Evolutionary conservation across 2,113 vertebrate genomes (phyloP).

Genomic region (Lasiurus cinereus): DNA sequence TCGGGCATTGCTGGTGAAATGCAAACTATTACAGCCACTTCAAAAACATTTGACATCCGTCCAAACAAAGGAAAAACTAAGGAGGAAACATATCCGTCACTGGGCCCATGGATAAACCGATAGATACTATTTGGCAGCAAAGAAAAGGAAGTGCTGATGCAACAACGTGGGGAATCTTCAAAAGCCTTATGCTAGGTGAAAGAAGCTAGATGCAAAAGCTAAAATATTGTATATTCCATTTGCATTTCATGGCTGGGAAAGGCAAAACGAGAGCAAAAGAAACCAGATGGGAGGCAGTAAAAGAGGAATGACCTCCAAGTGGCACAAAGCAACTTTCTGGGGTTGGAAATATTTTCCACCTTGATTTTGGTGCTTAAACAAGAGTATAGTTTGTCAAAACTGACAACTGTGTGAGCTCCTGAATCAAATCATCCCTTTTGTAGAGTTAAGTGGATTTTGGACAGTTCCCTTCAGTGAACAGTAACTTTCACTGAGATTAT

Average conservation of each 20-base stretch:
- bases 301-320: background rate
- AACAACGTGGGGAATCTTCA: background rate
- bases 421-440: background rate
- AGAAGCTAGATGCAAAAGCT: conserved; percentile 16
- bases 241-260: conserved; percentile 17
- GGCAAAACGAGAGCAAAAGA: background rate
- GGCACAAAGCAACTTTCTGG: background rate
- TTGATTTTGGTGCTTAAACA: conserved; percentile 38
- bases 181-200: background rate
- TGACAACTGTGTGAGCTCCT: background rate
- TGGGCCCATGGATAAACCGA: background rate
- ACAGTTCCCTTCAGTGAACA: background rate
- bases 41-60: background rate
- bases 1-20: background rate
- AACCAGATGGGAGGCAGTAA: background rate
- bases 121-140: background rate
- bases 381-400: background rate
- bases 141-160: background rate
- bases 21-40: background rate
- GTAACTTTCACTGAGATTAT: conserved; percentile 44
- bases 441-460: background rate
- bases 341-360: background rate
- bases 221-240: background rate
- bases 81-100: background rate
- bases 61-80: background rate